Percentiles rank a stretch among this genome's conserved stretches.
Conservation (phyloP, 1,140 invertebrate genomes). For the Pectinophora gossypiella region DNA sequence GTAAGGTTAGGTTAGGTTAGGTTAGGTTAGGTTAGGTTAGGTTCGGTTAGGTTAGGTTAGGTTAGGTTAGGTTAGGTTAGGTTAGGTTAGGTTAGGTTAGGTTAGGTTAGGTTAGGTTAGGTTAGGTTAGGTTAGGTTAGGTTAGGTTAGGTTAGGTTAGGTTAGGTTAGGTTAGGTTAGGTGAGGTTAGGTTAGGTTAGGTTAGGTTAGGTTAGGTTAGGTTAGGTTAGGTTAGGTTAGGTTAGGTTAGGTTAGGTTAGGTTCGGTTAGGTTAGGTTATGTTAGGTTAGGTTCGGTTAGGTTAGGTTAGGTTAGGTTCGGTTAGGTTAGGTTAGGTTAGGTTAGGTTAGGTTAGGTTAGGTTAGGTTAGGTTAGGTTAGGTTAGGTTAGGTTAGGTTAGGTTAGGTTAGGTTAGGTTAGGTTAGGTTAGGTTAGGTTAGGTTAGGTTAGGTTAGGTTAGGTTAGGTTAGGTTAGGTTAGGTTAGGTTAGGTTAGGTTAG, state of each 20-base stretch:
- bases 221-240: constrained; percentile 27
- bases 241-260: constrained; percentile 30
- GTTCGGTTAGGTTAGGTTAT: constrained; percentile 27
- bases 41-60: constrained; percentile 19
- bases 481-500: too few species aligned
- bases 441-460: too few species aligned
- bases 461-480: too few species aligned
- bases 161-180: constrained; percentile 14
- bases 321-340: constrained; percentile 15
- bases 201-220: constrained; percentile 30
- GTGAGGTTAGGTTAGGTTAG: constrained; percentile 22
- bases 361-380: constrained; percentile 25
- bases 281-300: constrained; percentile 17
- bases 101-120: constrained; percentile 19
- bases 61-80: constrained; percentile 11
- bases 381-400: too few species aligned
- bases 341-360: constrained; percentile 23
- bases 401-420: too few species aligned
- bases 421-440: too few species aligned
- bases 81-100: constrained; percentile 13
- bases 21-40: constrained; percentile 20
- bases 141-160: constrained; percentile 12
- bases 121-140: constrained; percentile 20
- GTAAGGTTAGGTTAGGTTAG: constrained; percentile 17
- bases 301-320: constrained; percentile 22